Evolutionary conservation across 2,888 invertebrate species (phyloP), one percentile per base, ranked within the genome.

Genomic region (Invenusta paracnida): DNA sequence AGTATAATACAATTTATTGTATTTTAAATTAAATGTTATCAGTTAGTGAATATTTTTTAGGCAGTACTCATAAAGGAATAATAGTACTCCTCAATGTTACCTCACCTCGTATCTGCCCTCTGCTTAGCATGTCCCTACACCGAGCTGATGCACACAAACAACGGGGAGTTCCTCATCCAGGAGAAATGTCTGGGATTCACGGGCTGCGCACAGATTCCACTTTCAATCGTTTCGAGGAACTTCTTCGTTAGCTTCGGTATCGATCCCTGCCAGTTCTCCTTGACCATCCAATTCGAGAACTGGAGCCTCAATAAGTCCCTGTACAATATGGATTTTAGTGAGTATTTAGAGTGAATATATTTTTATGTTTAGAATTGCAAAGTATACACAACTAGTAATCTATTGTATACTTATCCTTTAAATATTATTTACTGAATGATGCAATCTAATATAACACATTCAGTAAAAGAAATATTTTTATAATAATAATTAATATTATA

Each of bases 271-370:
- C 25, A 82, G 25, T 30, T 82, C 29, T 29, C 29, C 2, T 29
- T 82, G 29, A 82, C 29, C 2, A 82, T 29, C n/a, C 5, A 5
- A 28, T 29, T 82, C 13, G 82, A 82, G 2, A 82, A 82, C 31
- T 82, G 82, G 82, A 82, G 85, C 25, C 84, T 89, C 0, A 87
- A 87, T 5, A 84, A 23, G 73, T 73, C 73, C 2, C 25, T 73
- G 5, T 5, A 73, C 11, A 23, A 73, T 87, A 23, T 88, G 87
- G 73, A 83, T 84, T 66, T 89, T 87, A 87, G 88, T 73, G 27
- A 73, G 73, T 73, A 13, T 73, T n/a, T n/a, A n/a, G n/a, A n/a
- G n/a, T n/a, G n/a, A n/a, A n/a, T n/a, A n/a, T n/a, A n/a, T n/a
- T n/a, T n/a, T n/a, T n/a, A n/a, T n/a, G n/a, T n/a, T n/a, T n/a